These are phyloP conservation scores for Brachynemurus nebulosus DNA, from an alignment of 2,888 invertebrate species.

Conservation along the genomic window DNA sequence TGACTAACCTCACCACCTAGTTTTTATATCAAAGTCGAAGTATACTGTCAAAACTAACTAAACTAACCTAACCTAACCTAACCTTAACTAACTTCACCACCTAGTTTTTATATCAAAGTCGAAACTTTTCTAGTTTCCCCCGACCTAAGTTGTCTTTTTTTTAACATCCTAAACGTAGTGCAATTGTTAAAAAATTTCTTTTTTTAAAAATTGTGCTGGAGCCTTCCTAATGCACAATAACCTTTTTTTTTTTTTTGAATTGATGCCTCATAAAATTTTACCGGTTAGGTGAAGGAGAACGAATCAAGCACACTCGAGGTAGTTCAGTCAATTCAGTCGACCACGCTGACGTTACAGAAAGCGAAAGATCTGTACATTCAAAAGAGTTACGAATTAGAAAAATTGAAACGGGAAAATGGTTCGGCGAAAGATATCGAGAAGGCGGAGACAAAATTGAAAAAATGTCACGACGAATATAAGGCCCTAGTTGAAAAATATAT, in stretches of 20 bases:
- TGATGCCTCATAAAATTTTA: background rate
- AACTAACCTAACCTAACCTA: too few species aligned
- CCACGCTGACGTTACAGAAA: constrained; percentile 75
- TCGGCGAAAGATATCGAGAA: constrained; percentile 89
- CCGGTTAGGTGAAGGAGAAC: constrained; percentile 69
- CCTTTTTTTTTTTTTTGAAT: background rate
- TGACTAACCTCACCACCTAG: too few species aligned
- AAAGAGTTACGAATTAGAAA: constrained; percentile 77
- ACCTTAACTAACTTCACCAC: too few species aligned
- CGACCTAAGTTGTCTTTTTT: too few species aligned
- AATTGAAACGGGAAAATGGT: constrained; percentile 76
- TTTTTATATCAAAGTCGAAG: too few species aligned
- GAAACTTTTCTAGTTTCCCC: too few species aligned
- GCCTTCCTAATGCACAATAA: background rate
- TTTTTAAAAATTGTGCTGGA: too few species aligned
- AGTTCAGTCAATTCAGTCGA: constrained; percentile 77
- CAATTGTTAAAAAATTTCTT: background rate
- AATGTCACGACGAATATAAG: constrained; percentile 92
- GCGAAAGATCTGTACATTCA: constrained; percentile 85
- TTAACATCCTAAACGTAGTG: background rate
- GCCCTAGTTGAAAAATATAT: constrained; percentile 85
- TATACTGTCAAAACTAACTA: too few species aligned
- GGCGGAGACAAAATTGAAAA: constrained; percentile 80
- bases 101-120: too few species aligned
- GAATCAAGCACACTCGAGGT: constrained; percentile 85